Percentiles rank a stretch among this genome's conserved stretches.
Conservation (phyloP, 2,797 vertebrate species). For the Echeneis naucrates region DNA sequence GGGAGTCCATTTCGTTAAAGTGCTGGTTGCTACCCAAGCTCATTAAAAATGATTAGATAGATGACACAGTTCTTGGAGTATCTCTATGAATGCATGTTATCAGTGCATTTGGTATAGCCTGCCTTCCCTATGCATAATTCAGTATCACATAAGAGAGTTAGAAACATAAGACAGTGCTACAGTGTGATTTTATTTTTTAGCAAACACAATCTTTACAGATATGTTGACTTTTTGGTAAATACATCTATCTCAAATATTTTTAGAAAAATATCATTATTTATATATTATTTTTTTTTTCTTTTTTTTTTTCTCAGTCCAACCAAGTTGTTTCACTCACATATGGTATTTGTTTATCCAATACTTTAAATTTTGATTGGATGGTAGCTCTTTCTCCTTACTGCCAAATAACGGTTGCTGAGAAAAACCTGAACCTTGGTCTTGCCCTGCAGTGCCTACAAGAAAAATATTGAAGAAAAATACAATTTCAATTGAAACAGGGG, state of each 20-base stretch:
- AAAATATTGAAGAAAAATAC: too few relatives aligned
- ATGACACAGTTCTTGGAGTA: conserved; percentile 16
- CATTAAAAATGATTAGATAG: conserved; percentile 43
- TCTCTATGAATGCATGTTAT: conserved; percentile 20
- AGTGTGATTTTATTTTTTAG: conserved; percentile 35
- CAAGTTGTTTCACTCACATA: too few relatives aligned
- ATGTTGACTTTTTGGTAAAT: conserved; percentile 1
- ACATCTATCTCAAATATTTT: conserved; percentile 18
- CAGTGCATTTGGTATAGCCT: neutral
- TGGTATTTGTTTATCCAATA: too few relatives aligned
- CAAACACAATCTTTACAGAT: conserved; percentile 21
- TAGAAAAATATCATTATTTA: too few relatives aligned
- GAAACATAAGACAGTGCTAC: neutral
- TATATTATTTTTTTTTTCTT: too few relatives aligned
- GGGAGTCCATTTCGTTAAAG: conserved; percentile 36
- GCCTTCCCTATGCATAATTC: conserved; percentile 54
- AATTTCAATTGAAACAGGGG: conserved; percentile 6
- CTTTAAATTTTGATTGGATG: too few relatives aligned
- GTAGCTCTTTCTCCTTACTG: too few relatives aligned
- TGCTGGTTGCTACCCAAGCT: conserved; percentile 31
- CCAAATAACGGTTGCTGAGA: neutral
- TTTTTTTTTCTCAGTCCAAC: neutral
- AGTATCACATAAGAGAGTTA: neutral
- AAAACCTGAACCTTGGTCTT: too few relatives aligned
- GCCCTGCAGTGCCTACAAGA: too few relatives aligned